Evolutionary conservation across 2,888 invertebrate species (phyloP).

Genomic region (Tachystola acroxantha): DNA sequence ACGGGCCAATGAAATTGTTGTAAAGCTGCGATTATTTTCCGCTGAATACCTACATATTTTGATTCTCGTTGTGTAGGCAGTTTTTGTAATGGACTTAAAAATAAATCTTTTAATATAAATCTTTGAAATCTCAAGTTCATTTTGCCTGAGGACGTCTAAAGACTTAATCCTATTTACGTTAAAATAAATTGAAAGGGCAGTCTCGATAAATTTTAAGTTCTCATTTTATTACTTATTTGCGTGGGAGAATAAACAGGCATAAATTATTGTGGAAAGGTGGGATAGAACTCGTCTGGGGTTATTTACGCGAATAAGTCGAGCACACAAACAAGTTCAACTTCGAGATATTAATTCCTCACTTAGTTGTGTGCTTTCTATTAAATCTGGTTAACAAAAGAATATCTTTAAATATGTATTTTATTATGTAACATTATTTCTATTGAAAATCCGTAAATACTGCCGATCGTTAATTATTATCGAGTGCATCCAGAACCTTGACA

Average conservation of each 20-base stretch:
- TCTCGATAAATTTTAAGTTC: not conserved
- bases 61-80: no score
- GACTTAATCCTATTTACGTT: not conserved
- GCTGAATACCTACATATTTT: no score
- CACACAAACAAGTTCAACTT: slow-evolving; percentile 17
- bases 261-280: slow-evolving; percentile 23
- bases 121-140: not conserved
- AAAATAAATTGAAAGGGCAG: not conserved
- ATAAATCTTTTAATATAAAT: not conserved
- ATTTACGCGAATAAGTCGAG: slow-evolving; percentile 18
- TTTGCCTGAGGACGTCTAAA: not conserved
- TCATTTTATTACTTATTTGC: not conserved
- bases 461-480: no score
- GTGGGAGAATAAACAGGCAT: slow-evolving; percentile 11
- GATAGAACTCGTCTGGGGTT: slow-evolving; percentile 7
- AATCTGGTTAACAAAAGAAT: no score
- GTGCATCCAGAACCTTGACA: no score
- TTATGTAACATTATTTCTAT: no score
- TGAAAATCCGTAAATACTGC: no score
- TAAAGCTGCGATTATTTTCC: no score
- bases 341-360: no score
- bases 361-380: no score
- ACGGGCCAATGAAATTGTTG: not conserved
- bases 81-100: no score
- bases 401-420: no score